phyloP scores from a whole-genome alignment of 2,888 invertebrate species.

The Muschampia staudingeri region DNA sequence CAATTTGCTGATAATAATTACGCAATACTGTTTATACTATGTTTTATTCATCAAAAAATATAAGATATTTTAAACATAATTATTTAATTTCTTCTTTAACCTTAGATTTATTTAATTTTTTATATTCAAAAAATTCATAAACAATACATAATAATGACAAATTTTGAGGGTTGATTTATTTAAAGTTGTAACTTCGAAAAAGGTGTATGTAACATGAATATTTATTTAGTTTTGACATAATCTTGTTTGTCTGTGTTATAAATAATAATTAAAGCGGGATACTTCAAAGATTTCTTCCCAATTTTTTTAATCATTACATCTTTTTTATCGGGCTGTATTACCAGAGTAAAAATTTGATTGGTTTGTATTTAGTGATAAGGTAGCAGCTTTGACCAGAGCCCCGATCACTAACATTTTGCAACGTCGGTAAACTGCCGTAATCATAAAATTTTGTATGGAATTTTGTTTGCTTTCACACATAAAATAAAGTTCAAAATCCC shows the following conservation, averaged over 20 bases:
- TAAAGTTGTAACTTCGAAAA: no score
- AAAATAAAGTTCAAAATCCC: no score
- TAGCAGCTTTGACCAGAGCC: conserved; percentile 26
- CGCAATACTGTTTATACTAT: not conserved
- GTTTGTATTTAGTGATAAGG: not conserved
- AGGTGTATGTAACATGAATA: not conserved
- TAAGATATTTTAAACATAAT: not conserved
- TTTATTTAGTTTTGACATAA: not conserved
- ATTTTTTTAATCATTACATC: not conserved
- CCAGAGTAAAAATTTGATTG: not conserved
- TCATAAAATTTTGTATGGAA: no score
- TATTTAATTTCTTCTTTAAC: not conserved
- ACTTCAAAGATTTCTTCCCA: not conserved
- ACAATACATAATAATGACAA: not conserved
- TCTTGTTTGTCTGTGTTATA: not conserved
- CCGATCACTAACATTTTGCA: no score
- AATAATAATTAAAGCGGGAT: not conserved
- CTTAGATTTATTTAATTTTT: no score
- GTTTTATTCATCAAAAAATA: not conserved
- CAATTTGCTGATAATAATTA: not conserved
- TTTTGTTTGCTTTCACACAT: no score
- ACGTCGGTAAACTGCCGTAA: no score
- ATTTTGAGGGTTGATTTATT: not conserved
- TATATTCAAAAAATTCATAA: no score
- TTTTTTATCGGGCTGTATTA: not conserved